phyloP scores from a whole-genome alignment of 1,140 invertebrate genomes.

The Sarcophaga peregrina region DNA sequence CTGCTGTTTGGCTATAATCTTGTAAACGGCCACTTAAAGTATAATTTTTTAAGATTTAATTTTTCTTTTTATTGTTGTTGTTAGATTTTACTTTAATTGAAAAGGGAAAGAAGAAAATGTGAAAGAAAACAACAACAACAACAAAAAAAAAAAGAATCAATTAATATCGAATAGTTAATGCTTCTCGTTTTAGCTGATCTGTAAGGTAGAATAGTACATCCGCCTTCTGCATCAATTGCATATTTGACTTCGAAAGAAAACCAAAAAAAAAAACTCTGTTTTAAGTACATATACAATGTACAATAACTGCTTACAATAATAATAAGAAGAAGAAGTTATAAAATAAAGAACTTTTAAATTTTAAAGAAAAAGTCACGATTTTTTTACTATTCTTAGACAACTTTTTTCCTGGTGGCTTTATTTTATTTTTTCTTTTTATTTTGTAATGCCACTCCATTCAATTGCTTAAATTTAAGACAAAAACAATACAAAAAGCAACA shows the following conservation, averaged over 20 bases:
- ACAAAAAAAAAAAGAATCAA: not conserved
- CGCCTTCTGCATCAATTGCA: not conserved
- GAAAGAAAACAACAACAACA: too few relatives aligned
- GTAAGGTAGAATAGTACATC: not conserved
- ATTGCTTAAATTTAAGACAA: conserved; percentile 21
- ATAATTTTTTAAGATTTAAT: not conserved
- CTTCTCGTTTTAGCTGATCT: not conserved
- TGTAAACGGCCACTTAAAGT: not conserved
- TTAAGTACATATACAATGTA: not conserved
- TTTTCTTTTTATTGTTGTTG: not conserved
- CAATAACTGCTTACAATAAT: not conserved
- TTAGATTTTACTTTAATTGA: not conserved
- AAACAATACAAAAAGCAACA: not conserved
- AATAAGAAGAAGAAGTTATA: not conserved
- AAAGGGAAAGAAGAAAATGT: not conserved
- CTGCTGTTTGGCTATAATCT: not conserved
- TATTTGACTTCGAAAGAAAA: not conserved
- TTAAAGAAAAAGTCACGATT: conserved; percentile 11
- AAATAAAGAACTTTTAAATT: conserved; percentile 20
- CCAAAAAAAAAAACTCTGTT: not conserved
- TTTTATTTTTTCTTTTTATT: too few relatives aligned
- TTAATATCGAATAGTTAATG: not conserved
- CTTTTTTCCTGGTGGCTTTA: not conserved
- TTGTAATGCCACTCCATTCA: not conserved
- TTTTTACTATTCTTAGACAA: conserved; percentile 19